phyloP scores from a whole-genome alignment of 2,888 invertebrate species.

The Cephus nigrinus region DNA sequence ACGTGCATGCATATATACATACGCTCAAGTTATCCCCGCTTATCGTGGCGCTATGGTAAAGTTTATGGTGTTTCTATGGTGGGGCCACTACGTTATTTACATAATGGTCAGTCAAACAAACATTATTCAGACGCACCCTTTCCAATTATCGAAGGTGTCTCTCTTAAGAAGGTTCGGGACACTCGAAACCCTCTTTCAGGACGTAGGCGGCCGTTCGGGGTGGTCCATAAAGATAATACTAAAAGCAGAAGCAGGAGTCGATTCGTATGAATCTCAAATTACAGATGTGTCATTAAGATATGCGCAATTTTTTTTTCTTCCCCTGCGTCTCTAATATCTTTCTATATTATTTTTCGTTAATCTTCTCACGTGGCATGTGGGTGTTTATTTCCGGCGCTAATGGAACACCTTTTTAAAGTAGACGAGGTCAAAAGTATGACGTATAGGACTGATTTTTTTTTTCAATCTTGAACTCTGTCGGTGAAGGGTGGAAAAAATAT shows the following conservation, averaged over 20 bases:
- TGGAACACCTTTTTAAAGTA: not conserved
- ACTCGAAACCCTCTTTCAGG: conserved; percentile 5
- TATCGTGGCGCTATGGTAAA: not conserved
- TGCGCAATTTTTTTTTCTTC: conserved; percentile 1
- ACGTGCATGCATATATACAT: not conserved
- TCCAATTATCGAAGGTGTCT: conserved; percentile 48
- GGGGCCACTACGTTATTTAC: conserved; percentile 35
- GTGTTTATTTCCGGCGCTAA: conserved; percentile 1
- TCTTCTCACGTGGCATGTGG: not conserved
- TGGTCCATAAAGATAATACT: conserved; percentile 7
- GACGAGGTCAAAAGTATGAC: not conserved
- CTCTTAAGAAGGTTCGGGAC: conserved; percentile 8
- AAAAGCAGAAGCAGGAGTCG: conserved; percentile 8
- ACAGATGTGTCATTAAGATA: conserved; percentile 8
- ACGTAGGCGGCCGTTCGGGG: conserved; percentile 7
- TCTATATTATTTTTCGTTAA: not conserved
- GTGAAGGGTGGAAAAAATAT: not conserved
- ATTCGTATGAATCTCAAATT: conserved; percentile 8
- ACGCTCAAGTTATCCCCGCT: not conserved
- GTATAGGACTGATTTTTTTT: no score
- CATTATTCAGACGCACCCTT: conserved; percentile 41
- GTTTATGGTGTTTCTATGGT: not conserved
- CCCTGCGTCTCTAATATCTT: not conserved
- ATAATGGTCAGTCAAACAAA: conserved; percentile 45
- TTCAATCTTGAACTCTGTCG: not conserved